Percentiles rank a stretch among this genome's conserved stretches.
phyloP scores from a whole-genome alignment of 1,140 invertebrate species.

The Drosophila arizonae region DNA sequence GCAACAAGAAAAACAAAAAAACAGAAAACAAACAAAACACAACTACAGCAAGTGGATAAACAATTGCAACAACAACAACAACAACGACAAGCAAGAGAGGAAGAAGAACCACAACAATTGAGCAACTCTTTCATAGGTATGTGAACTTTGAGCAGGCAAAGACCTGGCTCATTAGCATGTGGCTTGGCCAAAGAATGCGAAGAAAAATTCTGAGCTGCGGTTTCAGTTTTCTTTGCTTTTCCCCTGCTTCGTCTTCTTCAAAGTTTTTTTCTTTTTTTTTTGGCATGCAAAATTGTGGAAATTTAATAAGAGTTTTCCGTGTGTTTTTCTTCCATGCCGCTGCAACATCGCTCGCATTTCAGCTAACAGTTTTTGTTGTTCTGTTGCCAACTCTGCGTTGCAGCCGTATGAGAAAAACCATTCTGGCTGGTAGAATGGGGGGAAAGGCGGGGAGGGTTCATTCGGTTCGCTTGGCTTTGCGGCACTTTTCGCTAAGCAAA shows the following conservation, averaged over 20 bases:
- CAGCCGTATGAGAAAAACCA: too few species aligned
- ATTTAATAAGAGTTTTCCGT: constrained; percentile 77
- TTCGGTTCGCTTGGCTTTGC: constrained; percentile 36
- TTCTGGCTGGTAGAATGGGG: too few species aligned
- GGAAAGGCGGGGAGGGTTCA: neutral
- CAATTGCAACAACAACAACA: constrained; percentile 25
- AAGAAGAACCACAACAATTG: neutral
- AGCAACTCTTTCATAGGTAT: constrained; percentile 45
- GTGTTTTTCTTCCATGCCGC: constrained; percentile 9
- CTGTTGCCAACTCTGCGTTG: constrained; percentile 32
- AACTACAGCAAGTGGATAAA: constrained; percentile 58
- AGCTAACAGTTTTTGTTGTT: constrained; percentile 65
- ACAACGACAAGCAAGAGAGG: neutral
- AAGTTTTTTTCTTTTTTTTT: constrained; percentile 28
- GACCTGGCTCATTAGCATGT: constrained; percentile 45
- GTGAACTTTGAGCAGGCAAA: constrained; percentile 34
- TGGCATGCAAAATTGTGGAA: constrained; percentile 63
- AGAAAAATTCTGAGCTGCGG: constrained; percentile 44
- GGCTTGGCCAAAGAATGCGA: neutral
- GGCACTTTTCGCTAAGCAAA: constrained; percentile 40
- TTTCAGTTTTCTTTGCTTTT: constrained; percentile 26
- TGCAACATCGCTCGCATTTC: constrained; percentile 35
- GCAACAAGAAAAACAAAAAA: constrained; percentile 2
- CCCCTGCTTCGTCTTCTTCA: constrained; percentile 21
- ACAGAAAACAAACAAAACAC: constrained; percentile 23